Evolutionary conservation across 2,888 invertebrate species (phyloP).

Genomic region (Beris morrisii): DNA sequence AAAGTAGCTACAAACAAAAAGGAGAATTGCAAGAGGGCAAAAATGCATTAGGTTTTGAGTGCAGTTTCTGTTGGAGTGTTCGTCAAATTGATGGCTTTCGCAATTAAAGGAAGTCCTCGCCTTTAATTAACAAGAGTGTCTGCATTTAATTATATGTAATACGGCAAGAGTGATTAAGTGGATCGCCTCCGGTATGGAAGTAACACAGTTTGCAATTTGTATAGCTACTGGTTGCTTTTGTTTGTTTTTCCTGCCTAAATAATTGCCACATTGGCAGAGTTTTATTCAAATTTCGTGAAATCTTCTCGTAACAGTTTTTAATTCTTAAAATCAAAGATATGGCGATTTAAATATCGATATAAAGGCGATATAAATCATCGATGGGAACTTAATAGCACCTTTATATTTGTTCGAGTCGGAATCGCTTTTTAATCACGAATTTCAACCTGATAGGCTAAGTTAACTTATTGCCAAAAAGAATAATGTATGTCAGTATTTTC

Average conservation of each 20-base stretch:
- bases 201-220: constrained; percentile 15
- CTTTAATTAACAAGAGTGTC: constrained; percentile 29
- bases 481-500: too few relatives aligned
- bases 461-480: too few relatives aligned
- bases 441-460: too few relatives aligned
- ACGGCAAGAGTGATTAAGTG: constrained; percentile 20
- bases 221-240: constrained; percentile 23
- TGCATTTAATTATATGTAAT: constrained; percentile 22
- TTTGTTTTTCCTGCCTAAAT: constrained; percentile 27
- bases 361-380: too few relatives aligned
- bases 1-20: not conserved
- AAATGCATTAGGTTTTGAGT: not conserved
- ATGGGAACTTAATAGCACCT: too few relatives aligned
- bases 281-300: not conserved
- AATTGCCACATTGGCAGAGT: constrained; percentile 16
- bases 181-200: constrained; percentile 25
- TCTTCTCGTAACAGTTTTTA: too few relatives aligned
- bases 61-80: not conserved
- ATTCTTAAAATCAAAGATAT: too few relatives aligned
- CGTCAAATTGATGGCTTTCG: constrained; percentile 1
- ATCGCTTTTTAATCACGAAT: too few relatives aligned
- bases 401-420: too few relatives aligned
- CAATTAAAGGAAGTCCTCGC: constrained; percentile 3
- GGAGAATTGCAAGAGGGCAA: not conserved
- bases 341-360: too few relatives aligned